Percentiles rank a stretch among this genome's conserved stretches.
Conservation (phyloP, 2,797 vertebrate genomes). For the Dendrocincla fuliginosa region DNA sequence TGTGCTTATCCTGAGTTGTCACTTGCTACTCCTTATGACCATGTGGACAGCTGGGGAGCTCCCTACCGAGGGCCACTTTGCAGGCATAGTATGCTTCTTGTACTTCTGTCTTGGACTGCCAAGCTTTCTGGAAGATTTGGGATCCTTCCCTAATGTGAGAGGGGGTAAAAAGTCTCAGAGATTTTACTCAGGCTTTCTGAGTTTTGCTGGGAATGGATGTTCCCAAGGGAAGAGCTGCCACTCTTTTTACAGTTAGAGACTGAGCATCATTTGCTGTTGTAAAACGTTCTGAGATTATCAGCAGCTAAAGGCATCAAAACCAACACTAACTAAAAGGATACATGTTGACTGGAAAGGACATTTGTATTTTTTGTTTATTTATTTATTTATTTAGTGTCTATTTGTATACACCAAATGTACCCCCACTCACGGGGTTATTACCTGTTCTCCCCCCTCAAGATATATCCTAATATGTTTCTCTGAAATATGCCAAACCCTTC, state of each 20-base stretch:
- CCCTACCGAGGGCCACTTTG: fast-evolving
- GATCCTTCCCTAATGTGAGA: not conserved
- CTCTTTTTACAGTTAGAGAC: not conserved
- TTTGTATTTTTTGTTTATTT: not conserved
- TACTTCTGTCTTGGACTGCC: not conserved
- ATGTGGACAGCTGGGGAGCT: not conserved
- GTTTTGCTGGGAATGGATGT: not conserved
- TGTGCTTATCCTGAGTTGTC: not conserved
- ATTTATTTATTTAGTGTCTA: not conserved
- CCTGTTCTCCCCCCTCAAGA: fast-evolving
- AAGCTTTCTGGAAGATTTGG: not conserved
- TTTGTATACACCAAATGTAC: fast-evolving
- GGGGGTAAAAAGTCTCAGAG: not conserved
- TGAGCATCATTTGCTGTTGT: not conserved
- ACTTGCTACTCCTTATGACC: not conserved
- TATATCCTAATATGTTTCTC: not conserved
- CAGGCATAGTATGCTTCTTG: not conserved
- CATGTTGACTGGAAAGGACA: fast-evolving
- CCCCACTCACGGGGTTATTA: not conserved
- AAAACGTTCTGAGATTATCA: not conserved
- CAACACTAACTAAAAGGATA: not conserved
- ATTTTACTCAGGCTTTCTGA: not conserved
- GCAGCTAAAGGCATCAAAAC: not conserved
- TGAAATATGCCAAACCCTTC: not conserved
- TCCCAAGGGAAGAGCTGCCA: not conserved